Conservation (phyloP, 2,797 vertebrate species). For the Scarus forsteni region DNA sequence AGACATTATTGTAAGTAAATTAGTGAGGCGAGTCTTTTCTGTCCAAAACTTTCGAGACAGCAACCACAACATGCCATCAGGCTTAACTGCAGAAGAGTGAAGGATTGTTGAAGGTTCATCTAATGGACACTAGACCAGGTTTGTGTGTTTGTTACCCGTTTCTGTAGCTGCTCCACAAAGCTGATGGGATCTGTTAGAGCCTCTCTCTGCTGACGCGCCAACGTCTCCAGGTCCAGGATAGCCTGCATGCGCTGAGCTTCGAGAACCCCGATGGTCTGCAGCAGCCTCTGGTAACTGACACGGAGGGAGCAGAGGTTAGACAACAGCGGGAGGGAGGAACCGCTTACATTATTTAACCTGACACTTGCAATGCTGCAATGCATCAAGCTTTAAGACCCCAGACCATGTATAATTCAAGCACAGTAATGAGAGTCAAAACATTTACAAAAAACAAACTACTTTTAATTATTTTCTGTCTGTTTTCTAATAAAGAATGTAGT, state of each 20-base stretch:
- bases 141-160: slow-evolving; percentile 86
- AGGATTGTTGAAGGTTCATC: background rate
- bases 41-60: too few relatives aligned
- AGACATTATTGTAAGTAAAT: too few relatives aligned
- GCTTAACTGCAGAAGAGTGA: background rate
- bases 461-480: slow-evolving; percentile 6
- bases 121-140: background rate
- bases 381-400: slow-evolving; percentile 63
- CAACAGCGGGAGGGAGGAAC: slow-evolving; percentile 18
- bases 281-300: slow-evolving; percentile 97
- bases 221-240: slow-evolving; percentile 94
- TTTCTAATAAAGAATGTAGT: slow-evolving; percentile 28
- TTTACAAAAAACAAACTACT: slow-evolving; percentile 21
- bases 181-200: slow-evolving; percentile 92
- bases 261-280: slow-evolving; percentile 97
- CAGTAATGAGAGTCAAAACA: slow-evolving; percentile 31
- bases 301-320: slow-evolving; percentile 47
- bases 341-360: slow-evolving; percentile 69
- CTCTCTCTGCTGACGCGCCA: slow-evolving; percentile 93
- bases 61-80: too few relatives aligned
- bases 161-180: slow-evolving; percentile 98
- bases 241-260: slow-evolving; percentile 98
- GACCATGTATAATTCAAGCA: slow-evolving; percentile 64
- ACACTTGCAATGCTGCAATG: slow-evolving; percentile 61
- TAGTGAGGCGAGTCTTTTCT: too few relatives aligned